These are phyloP conservation scores for Calliscelio sp. DNA, from an alignment of 2,888 invertebrate species.

Conservation along the genomic window DNA sequence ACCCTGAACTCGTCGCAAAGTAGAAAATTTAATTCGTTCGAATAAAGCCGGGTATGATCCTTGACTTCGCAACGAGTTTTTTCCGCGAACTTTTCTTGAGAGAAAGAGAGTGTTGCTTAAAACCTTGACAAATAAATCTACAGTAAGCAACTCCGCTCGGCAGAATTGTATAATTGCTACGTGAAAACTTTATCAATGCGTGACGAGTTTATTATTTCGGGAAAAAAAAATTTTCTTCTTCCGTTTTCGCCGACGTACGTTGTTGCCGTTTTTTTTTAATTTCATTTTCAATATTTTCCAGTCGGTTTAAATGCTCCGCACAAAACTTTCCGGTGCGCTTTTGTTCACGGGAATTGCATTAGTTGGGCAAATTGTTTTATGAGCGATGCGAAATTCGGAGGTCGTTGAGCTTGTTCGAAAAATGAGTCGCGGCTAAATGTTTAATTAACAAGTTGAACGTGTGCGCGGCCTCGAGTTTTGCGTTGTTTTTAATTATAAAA, in stretches of 20 bases:
- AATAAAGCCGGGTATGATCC: slow-evolving; percentile 63
- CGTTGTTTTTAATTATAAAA: slow-evolving; percentile 5
- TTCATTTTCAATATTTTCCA: slow-evolving; percentile 42
- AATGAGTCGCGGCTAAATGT: slow-evolving; percentile 40
- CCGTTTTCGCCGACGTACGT: background rate
- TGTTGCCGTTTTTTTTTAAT: background rate
- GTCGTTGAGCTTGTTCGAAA: slow-evolving; percentile 42
- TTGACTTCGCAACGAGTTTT: slow-evolving; percentile 66
- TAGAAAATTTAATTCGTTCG: slow-evolving; percentile 68
- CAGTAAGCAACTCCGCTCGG: slow-evolving; percentile 37
- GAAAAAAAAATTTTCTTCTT: slow-evolving; percentile 13
- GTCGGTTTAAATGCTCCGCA: slow-evolving; percentile 40
- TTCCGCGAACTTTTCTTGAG: slow-evolving; percentile 57
- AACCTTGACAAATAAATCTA: slow-evolving; percentile 68
- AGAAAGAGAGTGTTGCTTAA: slow-evolving; percentile 50
- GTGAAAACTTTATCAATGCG: slow-evolving; percentile 64
- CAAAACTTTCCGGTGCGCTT: slow-evolving; percentile 47
- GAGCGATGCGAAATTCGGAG: slow-evolving; percentile 45
- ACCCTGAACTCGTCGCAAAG: slow-evolving; percentile 60
- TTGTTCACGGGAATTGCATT: slow-evolving; percentile 50
- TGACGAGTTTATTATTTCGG: slow-evolving; percentile 55
- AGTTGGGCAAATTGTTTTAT: slow-evolving; percentile 57
- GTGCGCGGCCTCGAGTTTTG: background rate
- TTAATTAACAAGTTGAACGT: slow-evolving; percentile 45
- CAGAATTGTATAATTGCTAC: slow-evolving; percentile 58